These are phyloP conservation scores for Corynorhinus townsendii DNA, from an alignment of 2,113 vertebrate genomes.

Conservation along the genomic window DNA sequence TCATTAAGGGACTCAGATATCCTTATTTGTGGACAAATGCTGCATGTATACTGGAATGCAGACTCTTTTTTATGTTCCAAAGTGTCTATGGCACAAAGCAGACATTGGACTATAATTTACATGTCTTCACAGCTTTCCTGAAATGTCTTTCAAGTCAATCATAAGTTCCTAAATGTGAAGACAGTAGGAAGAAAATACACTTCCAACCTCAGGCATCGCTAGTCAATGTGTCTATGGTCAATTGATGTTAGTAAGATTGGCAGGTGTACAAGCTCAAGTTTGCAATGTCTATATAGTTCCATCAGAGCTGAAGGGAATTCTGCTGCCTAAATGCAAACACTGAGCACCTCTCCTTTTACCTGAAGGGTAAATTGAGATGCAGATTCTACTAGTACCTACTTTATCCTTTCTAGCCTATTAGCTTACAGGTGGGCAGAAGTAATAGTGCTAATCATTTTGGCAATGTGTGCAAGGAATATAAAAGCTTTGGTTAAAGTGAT, in stretches of 20 bases:
- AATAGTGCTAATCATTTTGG: constrained; percentile 73
- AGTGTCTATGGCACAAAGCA: constrained; percentile 52
- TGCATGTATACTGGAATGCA: neutral
- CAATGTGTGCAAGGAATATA: constrained; percentile 69
- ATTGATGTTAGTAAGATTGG: constrained; percentile 39
- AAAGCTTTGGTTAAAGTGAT: constrained; percentile 81
- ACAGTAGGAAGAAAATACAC: constrained; percentile 46
- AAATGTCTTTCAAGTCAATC: constrained; percentile 56
- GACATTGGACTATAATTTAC: constrained; percentile 3
- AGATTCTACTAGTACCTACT: constrained; percentile 67
- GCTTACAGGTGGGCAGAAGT: constrained; percentile 46
- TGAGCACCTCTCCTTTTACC: constrained; percentile 57
- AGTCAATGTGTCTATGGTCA: neutral
- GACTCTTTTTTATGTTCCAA: constrained; percentile 3
- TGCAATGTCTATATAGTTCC: constrained; percentile 18
- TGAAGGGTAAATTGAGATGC: constrained; percentile 39
- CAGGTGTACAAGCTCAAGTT: constrained; percentile 52
- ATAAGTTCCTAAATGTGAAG: constrained; percentile 45
- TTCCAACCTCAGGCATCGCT: constrained; percentile 40
- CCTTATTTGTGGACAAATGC: constrained; percentile 45
- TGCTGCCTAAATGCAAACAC: constrained; percentile 64
- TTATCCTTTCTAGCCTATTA: constrained; percentile 2
- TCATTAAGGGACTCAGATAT: constrained; percentile 83
- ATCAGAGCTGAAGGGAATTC: constrained; percentile 60
- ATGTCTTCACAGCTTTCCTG: constrained; percentile 39